These are phyloP conservation scores for Sarcophaga subvicina DNA, from an alignment of 2,888 invertebrate genomes.

Conservation along the genomic window DNA sequence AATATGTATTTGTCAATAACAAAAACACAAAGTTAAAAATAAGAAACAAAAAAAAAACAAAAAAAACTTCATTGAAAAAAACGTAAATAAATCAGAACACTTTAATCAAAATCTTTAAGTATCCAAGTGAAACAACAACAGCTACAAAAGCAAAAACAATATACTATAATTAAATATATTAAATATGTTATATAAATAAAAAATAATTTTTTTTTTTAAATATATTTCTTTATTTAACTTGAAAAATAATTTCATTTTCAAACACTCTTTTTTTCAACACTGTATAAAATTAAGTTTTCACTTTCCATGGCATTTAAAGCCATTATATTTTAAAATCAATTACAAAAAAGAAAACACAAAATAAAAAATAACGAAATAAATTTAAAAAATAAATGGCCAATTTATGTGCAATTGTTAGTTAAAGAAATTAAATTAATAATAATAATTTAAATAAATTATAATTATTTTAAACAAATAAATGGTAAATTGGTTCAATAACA, in stretches of 20 bases:
- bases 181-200: conserved; percentile 7
- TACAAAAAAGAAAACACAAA: conserved; percentile 13
- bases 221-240: neutral
- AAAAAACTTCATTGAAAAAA: neutral
- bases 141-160: conserved; percentile 13
- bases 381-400: conserved; percentile 43
- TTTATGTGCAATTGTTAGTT: conserved; percentile 65
- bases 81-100: conserved; percentile 8
- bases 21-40: conserved; percentile 17
- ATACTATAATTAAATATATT: conserved; percentile 1
- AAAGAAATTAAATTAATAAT: conserved; percentile 39
- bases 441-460: conserved; percentile 17
- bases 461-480: conserved; percentile 10
- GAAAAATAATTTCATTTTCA: neutral
- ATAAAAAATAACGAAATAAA: neutral
- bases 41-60: neutral
- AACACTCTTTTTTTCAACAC: too few relatives aligned
- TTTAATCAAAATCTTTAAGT: conserved; percentile 65
- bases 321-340: conserved; percentile 45
- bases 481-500: conserved; percentile 7
- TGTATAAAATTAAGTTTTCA: neutral
- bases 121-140: conserved; percentile 32
- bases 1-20: conserved; percentile 22
- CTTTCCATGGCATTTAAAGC: neutral
- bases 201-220: neutral